phyloP scores from a whole-genome alignment of 2,888 invertebrate genomes.

The Aphodius sticticus region DNA sequence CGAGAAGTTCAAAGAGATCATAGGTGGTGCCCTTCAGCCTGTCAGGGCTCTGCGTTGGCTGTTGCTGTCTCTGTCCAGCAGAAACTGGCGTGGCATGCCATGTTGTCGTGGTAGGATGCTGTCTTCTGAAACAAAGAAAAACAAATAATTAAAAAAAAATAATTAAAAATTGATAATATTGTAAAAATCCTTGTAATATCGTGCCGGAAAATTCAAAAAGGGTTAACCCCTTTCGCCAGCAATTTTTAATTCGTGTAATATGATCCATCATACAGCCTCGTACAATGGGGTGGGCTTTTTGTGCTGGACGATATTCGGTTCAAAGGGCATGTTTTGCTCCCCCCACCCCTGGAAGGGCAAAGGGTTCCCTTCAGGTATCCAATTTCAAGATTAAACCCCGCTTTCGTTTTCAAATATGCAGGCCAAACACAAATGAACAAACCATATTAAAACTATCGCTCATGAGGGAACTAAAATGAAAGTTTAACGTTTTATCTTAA shows the following conservation, averaged over 20 bases:
- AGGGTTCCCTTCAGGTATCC: neutral
- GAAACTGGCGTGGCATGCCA: conserved; percentile 52
- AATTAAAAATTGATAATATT: too few relatives aligned
- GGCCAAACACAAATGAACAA: neutral
- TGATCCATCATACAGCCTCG: neutral
- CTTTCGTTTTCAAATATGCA: neutral
- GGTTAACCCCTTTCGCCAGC: conserved; percentile 12
- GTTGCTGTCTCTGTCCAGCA: conserved; percentile 41
- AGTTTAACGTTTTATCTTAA: neutral
- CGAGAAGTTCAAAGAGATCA: conserved; percentile 93
- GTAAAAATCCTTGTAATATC: too few relatives aligned
- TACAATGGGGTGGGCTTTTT: neutral
- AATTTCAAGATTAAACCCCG: neutral
- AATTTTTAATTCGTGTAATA: conserved; percentile 11
- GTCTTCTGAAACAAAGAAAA: conserved; percentile 66
- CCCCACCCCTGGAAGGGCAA: neutral
- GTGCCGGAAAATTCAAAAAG: too few relatives aligned
- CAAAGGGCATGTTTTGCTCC: neutral
- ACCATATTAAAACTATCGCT: neutral
- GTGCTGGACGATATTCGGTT: neutral
- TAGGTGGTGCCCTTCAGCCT: conserved; percentile 65
- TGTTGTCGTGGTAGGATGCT: conserved; percentile 65
- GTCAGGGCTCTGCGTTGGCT: conserved; percentile 58
- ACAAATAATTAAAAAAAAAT: conserved; percentile 6
- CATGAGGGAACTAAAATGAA: neutral